A percentile compares a stretch with the other conserved stretches of the same genome.
Conservation (phyloP, 2,113 vertebrate species). For the Micronisus gabar region DNA sequence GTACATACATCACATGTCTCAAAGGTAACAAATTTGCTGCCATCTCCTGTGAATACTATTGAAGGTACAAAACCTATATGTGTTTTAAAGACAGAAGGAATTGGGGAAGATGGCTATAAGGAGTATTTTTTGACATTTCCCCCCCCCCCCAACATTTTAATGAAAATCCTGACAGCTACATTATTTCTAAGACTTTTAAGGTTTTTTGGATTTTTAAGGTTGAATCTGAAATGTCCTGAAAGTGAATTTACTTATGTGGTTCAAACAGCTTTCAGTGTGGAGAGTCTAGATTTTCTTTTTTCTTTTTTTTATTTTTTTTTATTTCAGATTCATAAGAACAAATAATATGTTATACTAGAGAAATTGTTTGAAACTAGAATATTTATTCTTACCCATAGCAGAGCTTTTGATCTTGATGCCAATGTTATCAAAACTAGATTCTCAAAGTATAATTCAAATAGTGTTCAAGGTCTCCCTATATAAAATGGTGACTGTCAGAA, state of each 20-base stretch:
- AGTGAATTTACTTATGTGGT: not conserved
- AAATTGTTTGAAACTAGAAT: not conserved
- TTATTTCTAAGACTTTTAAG: not conserved
- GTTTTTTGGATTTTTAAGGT: not conserved
- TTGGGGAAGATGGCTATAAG: not conserved
- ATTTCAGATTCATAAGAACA: not conserved
- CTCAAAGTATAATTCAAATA: not conserved
- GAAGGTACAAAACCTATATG: not conserved
- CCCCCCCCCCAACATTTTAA: accelerated
- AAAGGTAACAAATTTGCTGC: not conserved
- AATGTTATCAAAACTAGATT: not conserved
- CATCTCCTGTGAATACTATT: not conserved
- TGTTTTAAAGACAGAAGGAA: not conserved
- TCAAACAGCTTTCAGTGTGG: not conserved
- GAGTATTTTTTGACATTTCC: not conserved
- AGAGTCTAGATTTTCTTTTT: not conserved
- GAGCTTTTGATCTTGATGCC: not conserved
- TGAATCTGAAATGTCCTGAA: not conserved
- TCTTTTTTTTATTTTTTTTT: not conserved
- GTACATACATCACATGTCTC: not conserved
- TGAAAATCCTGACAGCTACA: not conserved
- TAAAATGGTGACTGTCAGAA: not conserved
- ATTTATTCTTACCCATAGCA: not conserved
- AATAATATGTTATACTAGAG: not conserved
- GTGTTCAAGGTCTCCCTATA: not conserved